A percentile compares a stretch with the other conserved stretches of the same genome.
These are phyloP conservation scores for Paradisaea rubra DNA, from an alignment of 2,113 vertebrate species.

Conservation along the genomic window DNA sequence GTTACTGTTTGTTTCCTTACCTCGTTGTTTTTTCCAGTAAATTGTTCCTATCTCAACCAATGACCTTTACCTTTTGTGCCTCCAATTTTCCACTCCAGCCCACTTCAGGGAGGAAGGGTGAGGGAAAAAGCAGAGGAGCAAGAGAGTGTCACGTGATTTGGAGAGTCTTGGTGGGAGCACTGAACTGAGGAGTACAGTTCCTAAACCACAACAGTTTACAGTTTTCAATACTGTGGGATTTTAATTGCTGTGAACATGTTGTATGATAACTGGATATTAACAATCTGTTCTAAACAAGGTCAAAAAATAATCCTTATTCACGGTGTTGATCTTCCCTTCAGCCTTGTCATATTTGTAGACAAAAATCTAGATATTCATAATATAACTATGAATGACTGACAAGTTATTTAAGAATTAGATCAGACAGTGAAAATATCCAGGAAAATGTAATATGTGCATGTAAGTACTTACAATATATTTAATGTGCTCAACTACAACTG, in stretches of 20 bases:
- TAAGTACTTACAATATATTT: neutral
- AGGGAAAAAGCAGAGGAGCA: neutral
- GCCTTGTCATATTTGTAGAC: neutral
- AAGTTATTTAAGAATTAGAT: neutral
- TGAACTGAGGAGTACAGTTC: rapidly evolving
- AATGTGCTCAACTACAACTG: neutral
- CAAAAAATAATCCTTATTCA: neutral
- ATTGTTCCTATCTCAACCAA: neutral
- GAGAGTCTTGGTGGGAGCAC: neutral
- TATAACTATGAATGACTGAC: neutral
- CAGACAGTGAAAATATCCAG: neutral
- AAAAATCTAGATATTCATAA: neutral
- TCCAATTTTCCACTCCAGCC: neutral
- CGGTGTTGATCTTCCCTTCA: neutral
- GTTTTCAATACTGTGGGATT: neutral
- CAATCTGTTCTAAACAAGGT: neutral
- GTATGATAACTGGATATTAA: neutral
- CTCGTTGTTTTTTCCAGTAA: neutral
- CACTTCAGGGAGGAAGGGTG: rapidly evolving
- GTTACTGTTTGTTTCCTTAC: neutral
- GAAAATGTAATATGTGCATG: neutral
- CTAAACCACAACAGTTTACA: neutral
- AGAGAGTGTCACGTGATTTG: neutral
- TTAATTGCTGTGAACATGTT: neutral
- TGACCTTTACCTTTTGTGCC: neutral